These are phyloP conservation scores for Lepidonotus clava DNA, from an alignment of 2,888 invertebrate species.

Conservation along the genomic window DNA sequence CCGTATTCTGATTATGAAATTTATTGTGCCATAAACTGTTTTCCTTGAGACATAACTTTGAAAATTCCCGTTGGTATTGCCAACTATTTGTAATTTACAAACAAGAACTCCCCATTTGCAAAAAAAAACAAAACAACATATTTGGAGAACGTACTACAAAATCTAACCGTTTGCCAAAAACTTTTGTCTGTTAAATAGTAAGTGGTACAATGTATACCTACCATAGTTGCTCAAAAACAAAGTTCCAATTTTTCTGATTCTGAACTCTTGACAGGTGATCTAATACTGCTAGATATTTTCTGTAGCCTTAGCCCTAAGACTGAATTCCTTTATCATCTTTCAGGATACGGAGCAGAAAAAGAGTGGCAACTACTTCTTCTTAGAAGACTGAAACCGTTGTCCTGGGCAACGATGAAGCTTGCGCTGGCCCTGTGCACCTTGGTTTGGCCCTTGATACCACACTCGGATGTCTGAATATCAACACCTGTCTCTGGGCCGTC, in stretches of 20 bases:
- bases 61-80: neutral
- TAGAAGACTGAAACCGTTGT: slow-evolving; percentile 88
- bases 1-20: too few relatives aligned
- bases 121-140: too few relatives aligned
- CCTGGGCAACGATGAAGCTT: slow-evolving; percentile 15
- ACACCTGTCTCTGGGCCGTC: neutral
- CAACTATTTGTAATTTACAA: too few relatives aligned
- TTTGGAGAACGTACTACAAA: too few relatives aligned
- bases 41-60: too few relatives aligned
- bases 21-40: too few relatives aligned
- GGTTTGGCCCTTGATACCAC: slow-evolving; percentile 34
- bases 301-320: too few relatives aligned
- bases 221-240: neutral
- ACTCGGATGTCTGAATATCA: neutral
- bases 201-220: too few relatives aligned
- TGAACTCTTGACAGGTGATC: neutral
- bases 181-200: too few relatives aligned
- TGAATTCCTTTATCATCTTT: slow-evolving; percentile 64
- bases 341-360: slow-evolving; percentile 98
- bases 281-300: neutral
- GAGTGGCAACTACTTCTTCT: slow-evolving; percentile 98
- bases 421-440: slow-evolving; percentile 50
- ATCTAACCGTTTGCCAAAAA: too few relatives aligned
- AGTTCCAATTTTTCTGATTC: neutral
- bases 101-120: too few relatives aligned